phyloP scores from a whole-genome alignment of 2,113 vertebrate genomes.

The Podarcis cretensis region DNA sequence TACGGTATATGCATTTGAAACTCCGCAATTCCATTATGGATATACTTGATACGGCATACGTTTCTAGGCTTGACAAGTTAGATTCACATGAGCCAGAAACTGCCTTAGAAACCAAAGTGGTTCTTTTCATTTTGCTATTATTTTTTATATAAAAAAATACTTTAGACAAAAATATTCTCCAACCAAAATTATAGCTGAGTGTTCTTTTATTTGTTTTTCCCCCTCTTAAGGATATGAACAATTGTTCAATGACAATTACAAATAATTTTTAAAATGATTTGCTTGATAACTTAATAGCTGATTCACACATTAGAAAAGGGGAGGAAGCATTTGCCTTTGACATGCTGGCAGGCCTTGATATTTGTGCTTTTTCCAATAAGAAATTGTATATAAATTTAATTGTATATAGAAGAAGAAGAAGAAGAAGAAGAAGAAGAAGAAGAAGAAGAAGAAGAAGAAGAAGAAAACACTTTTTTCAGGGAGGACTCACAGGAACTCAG shows the following conservation, averaged over 20 bases:
- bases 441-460: no score
- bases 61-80: slow-evolving; percentile 69
- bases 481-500: no score
- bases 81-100: slow-evolving; percentile 66
- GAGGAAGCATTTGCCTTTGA: neutral
- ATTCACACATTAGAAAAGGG: neutral
- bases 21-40: slow-evolving; percentile 62
- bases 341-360: neutral
- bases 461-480: no score
- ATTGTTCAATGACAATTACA: neutral
- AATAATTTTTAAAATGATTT: neutral
- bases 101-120: slow-evolving; percentile 64
- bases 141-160: neutral
- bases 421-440: no score
- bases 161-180: slow-evolving; percentile 37
- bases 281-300: neutral
- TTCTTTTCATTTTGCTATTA: slow-evolving; percentile 56
- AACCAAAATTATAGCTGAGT: slow-evolving; percentile 62
- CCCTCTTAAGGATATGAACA: slow-evolving; percentile 2
- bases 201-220: slow-evolving; percentile 39
- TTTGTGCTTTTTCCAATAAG: neutral
- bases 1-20: slow-evolving; percentile 44
- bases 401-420: no score
- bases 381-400: neutral
- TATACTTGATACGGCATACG: slow-evolving; percentile 68